Evolutionary conservation across 2,797 vertebrate genomes (phyloP), one percentile per base, ranked within the genome.

Genomic region (Naso thynnoides): DNA sequence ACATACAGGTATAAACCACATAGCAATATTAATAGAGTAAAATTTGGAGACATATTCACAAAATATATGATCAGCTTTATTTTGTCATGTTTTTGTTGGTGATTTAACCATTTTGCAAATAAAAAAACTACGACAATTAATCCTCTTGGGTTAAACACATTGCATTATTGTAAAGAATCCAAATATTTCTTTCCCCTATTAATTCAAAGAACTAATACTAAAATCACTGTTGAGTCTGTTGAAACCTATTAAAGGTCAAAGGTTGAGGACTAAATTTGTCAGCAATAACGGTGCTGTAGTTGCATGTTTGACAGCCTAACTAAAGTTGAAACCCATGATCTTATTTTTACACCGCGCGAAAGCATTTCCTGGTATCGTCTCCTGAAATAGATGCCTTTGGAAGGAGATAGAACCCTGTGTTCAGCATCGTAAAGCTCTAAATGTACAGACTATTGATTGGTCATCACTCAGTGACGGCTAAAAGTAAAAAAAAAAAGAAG

Each of bases 191-290:
- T 33, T 33, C 33, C 8, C 33, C 33, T n/a, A 33, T 10, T 33
- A 7, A 33, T 33, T 33, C 33, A 33, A 33, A 10, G 33, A 33
- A 8, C 33, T 33, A 33, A 33, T 33, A 33, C 33, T 33, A 8
- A 33, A 33, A 10, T 33, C 33, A 7, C 33, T 10, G 8, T 10
- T 33, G 33, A 33, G 33, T 33, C 10, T 33, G 33, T 31, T 68
- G 55, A 8, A 33, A 42, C 2, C 15, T 15, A n/a, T 0, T 31
- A 11, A 57, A 69, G 50, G 60, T 56, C 21, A 49, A 45, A 8
- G 42, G 8, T 58, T 16, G 1, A 29, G 24, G 19, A 39, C 48
- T 73, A 76, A 82, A 81, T 23, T 24, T 71, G 61, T 8, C 65
- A 63, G 57, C 61, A 62, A 44, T 55, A 52, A 65, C 59, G 68